These are phyloP conservation scores for Tipula unca DNA, from an alignment of 2,888 invertebrate genomes.

Conservation along the genomic window DNA sequence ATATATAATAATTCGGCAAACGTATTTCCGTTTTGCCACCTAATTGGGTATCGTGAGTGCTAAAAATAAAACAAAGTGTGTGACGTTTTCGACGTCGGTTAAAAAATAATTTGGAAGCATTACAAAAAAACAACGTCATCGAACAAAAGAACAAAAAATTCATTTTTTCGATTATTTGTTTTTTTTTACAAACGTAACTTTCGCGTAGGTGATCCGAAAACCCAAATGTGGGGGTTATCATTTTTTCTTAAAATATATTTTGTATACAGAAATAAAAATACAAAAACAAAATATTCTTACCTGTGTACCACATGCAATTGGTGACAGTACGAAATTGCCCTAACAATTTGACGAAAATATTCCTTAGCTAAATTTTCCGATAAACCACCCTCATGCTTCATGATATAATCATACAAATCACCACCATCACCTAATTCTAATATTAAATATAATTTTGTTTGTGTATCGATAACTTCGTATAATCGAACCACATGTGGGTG, in stretches of 20 bases:
- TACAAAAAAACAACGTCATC: not conserved
- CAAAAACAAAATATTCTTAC: slow-evolving; percentile 28
- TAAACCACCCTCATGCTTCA: slow-evolving; percentile 87
- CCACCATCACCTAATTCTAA: slow-evolving; percentile 97
- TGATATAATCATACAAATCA: slow-evolving; percentile 97
- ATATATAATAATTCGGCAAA: not conserved
- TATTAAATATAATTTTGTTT: slow-evolving; percentile 93
- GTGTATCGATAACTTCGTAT: slow-evolving; percentile 99
- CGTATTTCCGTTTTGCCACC: not conserved
- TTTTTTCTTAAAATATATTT: not conserved
- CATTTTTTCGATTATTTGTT: not conserved
- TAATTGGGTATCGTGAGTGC: not conserved
- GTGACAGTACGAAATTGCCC: slow-evolving; percentile 97
- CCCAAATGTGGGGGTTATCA: slow-evolving; percentile 17
- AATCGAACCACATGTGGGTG: slow-evolving; percentile 97
- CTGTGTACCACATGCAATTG: slow-evolving; percentile 61
- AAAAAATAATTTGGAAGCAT: not conserved
- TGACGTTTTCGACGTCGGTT: not conserved
- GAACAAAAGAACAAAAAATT: not conserved
- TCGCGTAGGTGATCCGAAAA: slow-evolving; percentile 14
- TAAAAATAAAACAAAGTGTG: not conserved
- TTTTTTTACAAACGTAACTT: not conserved
- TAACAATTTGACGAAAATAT: slow-evolving; percentile 95
- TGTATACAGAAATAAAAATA: not conserved
- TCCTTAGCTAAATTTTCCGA: slow-evolving; percentile 74